Base-by-base conservation (phyloP, 2,113 vertebrate genomes). In the Grallaria varia region DNA sequence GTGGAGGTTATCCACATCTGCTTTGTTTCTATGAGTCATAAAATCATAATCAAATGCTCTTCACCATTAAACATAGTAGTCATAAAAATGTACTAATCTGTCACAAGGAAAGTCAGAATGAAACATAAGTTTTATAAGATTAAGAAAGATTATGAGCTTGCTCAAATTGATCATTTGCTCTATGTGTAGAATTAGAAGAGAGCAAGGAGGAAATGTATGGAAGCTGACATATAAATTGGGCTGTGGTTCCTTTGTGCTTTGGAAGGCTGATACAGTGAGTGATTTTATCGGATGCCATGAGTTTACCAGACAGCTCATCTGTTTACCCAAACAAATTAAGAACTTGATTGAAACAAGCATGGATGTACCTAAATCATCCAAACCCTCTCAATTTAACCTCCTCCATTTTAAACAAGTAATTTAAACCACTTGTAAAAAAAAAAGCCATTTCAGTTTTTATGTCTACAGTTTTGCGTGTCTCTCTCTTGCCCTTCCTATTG, bases 11-110 rank as follows among this genome's bases (percentile, higher is more conserved):
- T 95, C 47, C 84, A 93, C 71, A 89, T 85, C 94, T 76, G 93
- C 58, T 94, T 87, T 89, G 77, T 90, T 93, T 95, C 94, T 92
- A 20, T 44, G 80, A 72, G 64, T 84, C 78, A 92, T 94, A 85
- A 96, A 93, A 92, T 80, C 19, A 25, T 86, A 87, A 68, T 45
- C 56, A 86, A 82, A 94, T 56, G 35, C 47, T 76, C 44, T 86
- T 90, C 40, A 10, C 39, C 71, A 93, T 94, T 91, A 84, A 72
- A 84, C 59, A 59, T 60, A 85, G 44, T 16, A 84, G 77, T 84
- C 84, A 95, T 91, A 89, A 95, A 96, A 96, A 62, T 27, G 78
- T 40, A 53, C n/a, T 95, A 90, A 92, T 91, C 95, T 87, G 37
- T 94, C 63, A 84, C 58, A 74, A 76, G 55, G 82, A 60, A 91